These are phyloP conservation scores for Penelope pileata DNA, from an alignment of 2,113 vertebrate genomes.

Conservation along the genomic window DNA sequence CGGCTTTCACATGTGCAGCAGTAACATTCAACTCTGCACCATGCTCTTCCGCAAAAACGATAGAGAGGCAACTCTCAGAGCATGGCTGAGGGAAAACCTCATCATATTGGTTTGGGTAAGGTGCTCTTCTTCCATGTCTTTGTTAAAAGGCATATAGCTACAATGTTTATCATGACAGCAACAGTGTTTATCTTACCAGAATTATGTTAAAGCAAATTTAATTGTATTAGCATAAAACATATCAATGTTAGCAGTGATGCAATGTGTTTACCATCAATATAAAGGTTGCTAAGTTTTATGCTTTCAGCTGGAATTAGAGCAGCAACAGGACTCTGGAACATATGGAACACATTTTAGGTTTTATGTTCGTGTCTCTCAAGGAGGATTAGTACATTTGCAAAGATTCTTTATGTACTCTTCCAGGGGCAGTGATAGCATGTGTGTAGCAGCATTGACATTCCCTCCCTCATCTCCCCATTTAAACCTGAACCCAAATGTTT, in stretches of 20 bases:
- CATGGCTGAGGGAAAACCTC: neutral
- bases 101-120: slow-evolving; percentile 59
- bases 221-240: slow-evolving; percentile 77
- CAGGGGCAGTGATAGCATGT: neutral
- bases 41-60: slow-evolving; percentile 13
- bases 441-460: neutral
- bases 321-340: slow-evolving; percentile 74
- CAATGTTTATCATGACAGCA: slow-evolving; percentile 78
- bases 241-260: slow-evolving; percentile 72
- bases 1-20: slow-evolving; percentile 48
- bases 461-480: neutral
- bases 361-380: slow-evolving; percentile 74
- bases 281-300: slow-evolving; percentile 80
- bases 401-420: slow-evolving; percentile 58
- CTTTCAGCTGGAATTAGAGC: slow-evolving; percentile 76
- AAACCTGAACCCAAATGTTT: slow-evolving; percentile 59
- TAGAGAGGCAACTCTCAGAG: slow-evolving; percentile 24
- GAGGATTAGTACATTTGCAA: slow-evolving; percentile 74
- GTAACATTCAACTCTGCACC: neutral
- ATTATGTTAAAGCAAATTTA: slow-evolving; percentile 76
- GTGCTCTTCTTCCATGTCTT: slow-evolving; percentile 49
- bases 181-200: slow-evolving; percentile 75
- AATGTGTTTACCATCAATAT: slow-evolving; percentile 84
- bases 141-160: slow-evolving; percentile 37
- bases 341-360: slow-evolving; percentile 77